A percentile compares a stretch with the other conserved stretches of the same genome.
These are phyloP conservation scores for Agapornis roseicollis DNA, from an alignment of 2,113 vertebrate genomes.

Conservation along the genomic window DNA sequence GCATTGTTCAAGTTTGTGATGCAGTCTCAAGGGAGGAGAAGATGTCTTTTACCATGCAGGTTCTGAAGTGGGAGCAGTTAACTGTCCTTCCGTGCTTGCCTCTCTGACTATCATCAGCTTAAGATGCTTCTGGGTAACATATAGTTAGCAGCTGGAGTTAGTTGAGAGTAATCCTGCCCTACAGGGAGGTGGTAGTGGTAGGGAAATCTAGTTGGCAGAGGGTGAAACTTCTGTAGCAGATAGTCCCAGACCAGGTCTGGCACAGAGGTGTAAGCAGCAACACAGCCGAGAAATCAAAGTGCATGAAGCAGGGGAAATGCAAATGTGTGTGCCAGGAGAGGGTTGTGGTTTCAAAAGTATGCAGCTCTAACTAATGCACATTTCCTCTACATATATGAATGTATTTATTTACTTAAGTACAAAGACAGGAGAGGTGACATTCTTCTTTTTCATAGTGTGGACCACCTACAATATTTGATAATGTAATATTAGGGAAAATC, in stretches of 20 bases:
- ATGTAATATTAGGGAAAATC: background rate
- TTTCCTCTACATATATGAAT: background rate
- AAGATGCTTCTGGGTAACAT: background rate
- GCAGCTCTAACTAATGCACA: background rate
- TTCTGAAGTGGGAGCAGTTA: background rate
- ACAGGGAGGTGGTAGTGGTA: background rate
- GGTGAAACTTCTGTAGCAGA: background rate
- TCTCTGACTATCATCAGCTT: background rate
- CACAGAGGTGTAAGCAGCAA: background rate
- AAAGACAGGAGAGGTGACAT: background rate
- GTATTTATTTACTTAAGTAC: background rate
- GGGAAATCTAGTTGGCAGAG: background rate
- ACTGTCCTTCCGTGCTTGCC: background rate
- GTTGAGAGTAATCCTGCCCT: background rate
- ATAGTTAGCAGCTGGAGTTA: background rate
- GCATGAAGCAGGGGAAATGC: background rate
- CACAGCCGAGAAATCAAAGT: background rate
- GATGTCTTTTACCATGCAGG: background rate
- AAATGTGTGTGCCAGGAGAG: background rate
- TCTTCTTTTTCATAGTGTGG: background rate
- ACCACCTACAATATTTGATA: background rate
- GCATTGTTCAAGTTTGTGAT: background rate
- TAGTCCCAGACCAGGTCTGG: background rate
- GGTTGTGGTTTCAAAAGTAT: background rate
- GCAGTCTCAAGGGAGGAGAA: background rate